Evolutionary conservation across 2,888 invertebrate species (phyloP).

Genomic region (Cryptus viduatorius): DNA sequence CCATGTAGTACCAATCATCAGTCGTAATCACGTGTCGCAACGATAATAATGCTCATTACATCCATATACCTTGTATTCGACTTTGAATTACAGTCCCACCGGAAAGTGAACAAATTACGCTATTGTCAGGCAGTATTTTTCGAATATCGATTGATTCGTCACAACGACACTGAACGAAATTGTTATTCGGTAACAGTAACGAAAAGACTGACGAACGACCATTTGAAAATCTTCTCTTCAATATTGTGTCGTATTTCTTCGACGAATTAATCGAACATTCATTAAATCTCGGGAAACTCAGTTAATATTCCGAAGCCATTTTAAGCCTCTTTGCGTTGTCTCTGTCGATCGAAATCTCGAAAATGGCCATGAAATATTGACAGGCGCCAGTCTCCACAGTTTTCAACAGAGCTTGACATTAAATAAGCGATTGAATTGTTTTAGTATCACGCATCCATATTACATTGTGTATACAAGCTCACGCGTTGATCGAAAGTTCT

Average conservation of each 20-base stretch:
- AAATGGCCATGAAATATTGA: slow-evolving; percentile 42
- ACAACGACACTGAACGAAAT: slow-evolving; percentile 6
- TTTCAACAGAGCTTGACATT: slow-evolving; percentile 8
- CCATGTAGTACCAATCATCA: slow-evolving; percentile 11
- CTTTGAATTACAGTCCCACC: slow-evolving; percentile 1
- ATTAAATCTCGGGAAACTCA: not conserved
- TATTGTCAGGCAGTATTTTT: slow-evolving; percentile 8
- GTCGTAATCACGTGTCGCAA: slow-evolving; percentile 19
- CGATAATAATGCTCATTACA: slow-evolving; percentile 51
- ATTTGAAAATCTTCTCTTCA: not conserved
- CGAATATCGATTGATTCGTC: slow-evolving; percentile 13
- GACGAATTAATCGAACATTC: not conserved
- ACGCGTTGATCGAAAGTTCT: slow-evolving; percentile 51
- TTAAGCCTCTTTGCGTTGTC: not conserved
- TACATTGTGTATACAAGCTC: slow-evolving; percentile 25
- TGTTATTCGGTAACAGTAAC: not conserved
- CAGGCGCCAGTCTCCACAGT: slow-evolving; percentile 38
- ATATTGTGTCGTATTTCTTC: not conserved
- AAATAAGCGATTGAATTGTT: slow-evolving; percentile 49
- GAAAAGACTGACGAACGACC: not conserved
- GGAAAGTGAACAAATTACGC: not conserved
- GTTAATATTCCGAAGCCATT: not conserved
- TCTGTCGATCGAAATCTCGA: slow-evolving; percentile 14
- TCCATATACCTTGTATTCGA: slow-evolving; percentile 1
- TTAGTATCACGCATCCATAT: slow-evolving; percentile 19